Base-by-base conservation (phyloP, 2,113 vertebrate species). In the Charina bottae region DNA sequence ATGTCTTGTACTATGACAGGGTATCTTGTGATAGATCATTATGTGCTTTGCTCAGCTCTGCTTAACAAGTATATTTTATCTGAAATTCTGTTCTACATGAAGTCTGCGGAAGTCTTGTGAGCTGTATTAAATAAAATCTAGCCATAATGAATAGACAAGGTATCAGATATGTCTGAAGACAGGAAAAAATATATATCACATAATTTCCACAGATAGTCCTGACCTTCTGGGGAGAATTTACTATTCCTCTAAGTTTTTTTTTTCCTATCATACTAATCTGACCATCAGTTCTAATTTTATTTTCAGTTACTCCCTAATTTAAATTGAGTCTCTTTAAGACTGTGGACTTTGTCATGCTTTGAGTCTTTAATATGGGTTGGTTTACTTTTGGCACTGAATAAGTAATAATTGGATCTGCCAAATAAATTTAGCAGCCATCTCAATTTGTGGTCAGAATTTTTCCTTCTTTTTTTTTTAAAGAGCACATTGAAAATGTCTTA, bases 401-500 rank as follows among this genome's bases (percentile, higher is more conserved):
- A 96, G 92, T 94, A 95, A 95, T 90, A 96, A 95, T 90, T 93
- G 94, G 84, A 87, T 95, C 89, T 92, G 59, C 93, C 92, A 88
- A 95, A 89, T 95, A 93, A 92, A 88, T 94, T 96, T 96, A 95
- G 93, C 24, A 95, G 94, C 95, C 83, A 95, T 94, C 94, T 95
- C 94, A 96, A 95, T 95, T 93, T 95, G 94, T 94, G 64, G 92
- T 87, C 94, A 96, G 95, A 60, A 26, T 85, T 95, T 10, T 90
- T 93, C 68, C 26, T 88, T 87, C 37, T 92, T 94, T 95, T 88
- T 87, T 42, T 92, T 94, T 95, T 78, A 58, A 78, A 89, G 37
- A 91, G 33, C 26, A 24, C 93, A 91, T 93, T 64, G 86, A 56
- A 94, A 62, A 92, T 95, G 94, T 94, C 46, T 94, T 94, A 94